Evolutionary conservation across 2,113 vertebrate species (phyloP).

Genomic region (Micromys minutus): DNA sequence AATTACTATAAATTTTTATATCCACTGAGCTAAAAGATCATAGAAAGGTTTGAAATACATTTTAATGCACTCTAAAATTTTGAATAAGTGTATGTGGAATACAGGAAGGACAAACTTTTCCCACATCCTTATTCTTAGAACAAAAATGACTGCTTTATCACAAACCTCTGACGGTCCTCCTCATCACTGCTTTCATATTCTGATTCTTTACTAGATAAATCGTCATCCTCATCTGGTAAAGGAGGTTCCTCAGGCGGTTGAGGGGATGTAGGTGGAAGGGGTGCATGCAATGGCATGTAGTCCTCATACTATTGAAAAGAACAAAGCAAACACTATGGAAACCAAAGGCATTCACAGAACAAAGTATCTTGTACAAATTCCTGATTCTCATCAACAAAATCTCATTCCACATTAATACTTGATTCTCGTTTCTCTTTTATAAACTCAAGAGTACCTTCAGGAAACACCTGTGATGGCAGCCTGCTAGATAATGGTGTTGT

Average conservation of each 20-base stretch:
- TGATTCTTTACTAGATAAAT: conserved; percentile 91
- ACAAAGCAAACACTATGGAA: not conserved
- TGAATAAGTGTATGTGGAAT: not conserved
- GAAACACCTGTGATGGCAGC: not conserved
- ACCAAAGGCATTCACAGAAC: not conserved
- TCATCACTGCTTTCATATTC: conserved; percentile 97
- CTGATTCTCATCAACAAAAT: not conserved
- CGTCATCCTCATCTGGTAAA: conserved; percentile 91
- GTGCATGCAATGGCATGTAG: conserved; percentile 84
- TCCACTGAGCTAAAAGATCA: not conserved
- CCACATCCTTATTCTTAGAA: not conserved
- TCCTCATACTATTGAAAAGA: conserved; percentile 89
- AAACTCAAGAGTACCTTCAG: not conserved
- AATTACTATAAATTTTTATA: no score
- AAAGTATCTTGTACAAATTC: not conserved
- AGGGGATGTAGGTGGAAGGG: conserved; percentile 90
- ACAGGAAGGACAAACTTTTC: not conserved
- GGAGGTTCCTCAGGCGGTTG: conserved; percentile 94
- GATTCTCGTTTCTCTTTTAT: not conserved
- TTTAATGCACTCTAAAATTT: not conserved
- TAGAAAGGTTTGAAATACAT: not conserved
- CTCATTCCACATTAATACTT: not conserved
- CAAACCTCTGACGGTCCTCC: conserved; percentile 94
- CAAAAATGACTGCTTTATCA: not conserved
- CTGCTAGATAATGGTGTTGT: not conserved